phyloP scores from a whole-genome alignment of 2,113 vertebrate genomes.

The Psittacula cyanocephala region DNA sequence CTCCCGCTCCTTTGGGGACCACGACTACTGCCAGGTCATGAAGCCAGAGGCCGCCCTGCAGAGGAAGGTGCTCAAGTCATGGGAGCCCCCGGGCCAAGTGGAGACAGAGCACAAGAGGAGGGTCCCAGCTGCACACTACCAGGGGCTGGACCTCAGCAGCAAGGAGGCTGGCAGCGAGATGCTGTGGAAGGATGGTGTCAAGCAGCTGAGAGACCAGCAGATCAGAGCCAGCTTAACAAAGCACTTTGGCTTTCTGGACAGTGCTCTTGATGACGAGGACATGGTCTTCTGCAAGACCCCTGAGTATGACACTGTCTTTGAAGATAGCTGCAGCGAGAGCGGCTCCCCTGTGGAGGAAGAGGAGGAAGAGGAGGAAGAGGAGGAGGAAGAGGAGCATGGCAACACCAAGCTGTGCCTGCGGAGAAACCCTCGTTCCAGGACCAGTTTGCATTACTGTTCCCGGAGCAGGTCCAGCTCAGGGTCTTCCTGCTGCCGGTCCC shows the following conservation, averaged over 20 bases:
- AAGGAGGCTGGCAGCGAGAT: conserved; percentile 58
- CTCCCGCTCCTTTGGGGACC: conserved; percentile 88
- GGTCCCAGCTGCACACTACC: conserved; percentile 44
- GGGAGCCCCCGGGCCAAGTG: conserved; percentile 62
- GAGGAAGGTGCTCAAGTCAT: conserved; percentile 79
- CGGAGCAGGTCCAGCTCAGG: conserved; percentile 74
- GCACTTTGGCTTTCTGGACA: conserved; percentile 81
- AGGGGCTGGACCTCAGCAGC: conserved; percentile 69
- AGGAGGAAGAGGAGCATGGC: conserved; percentile 59
- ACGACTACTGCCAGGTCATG: conserved; percentile 92
- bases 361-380: conserved; percentile 44
- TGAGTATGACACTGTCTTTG: conserved; percentile 75
- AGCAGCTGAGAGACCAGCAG: conserved; percentile 80
- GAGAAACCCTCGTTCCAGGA: conserved; percentile 72
- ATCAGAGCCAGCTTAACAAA: conserved; percentile 84
- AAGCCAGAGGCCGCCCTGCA: conserved; percentile 73
- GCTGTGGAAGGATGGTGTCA: conserved; percentile 51
- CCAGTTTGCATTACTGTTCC: conserved; percentile 66
- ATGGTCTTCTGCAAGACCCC: conserved; percentile 73
- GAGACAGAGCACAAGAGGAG: conserved; percentile 68
- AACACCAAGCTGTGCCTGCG: conserved; percentile 70
- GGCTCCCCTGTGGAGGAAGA: conserved; percentile 67
- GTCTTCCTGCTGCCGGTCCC: conserved; percentile 79
- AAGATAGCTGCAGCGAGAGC: conserved; percentile 79
- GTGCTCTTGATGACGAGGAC: conserved; percentile 71